phyloP scores from a whole-genome alignment of 2,888 invertebrate species.

The Julus scanicus region DNA sequence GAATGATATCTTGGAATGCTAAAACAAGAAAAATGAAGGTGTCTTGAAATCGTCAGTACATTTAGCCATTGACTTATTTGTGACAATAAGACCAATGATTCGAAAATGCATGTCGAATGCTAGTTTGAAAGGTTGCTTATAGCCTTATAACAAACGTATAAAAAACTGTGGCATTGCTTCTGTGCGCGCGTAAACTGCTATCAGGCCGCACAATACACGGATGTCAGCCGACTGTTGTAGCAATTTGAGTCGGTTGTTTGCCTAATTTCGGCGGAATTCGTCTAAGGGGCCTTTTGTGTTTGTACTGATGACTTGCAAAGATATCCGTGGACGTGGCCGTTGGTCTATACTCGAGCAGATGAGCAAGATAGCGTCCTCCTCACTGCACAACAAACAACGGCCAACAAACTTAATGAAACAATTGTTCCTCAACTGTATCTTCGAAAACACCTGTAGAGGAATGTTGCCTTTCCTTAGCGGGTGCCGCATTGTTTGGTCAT shows the following conservation, averaged over 20 bases:
- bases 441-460: constrained; percentile 39
- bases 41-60: too few relatives aligned
- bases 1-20: too few relatives aligned
- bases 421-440: constrained; percentile 22
- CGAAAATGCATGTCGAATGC: too few relatives aligned
- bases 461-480: not conserved
- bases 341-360: not conserved
- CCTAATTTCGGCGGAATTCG: constrained; percentile 42
- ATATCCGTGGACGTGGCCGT: not conserved
- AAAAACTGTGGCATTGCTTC: not conserved
- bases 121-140: too few relatives aligned
- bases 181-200: not conserved
- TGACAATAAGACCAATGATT: too few relatives aligned
- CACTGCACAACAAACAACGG: constrained; percentile 1
- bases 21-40: too few relatives aligned
- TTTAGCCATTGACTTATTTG: too few relatives aligned
- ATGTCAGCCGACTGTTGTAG: constrained; percentile 23
- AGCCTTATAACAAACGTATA: too few relatives aligned
- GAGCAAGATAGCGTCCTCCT: constrained; percentile 18
- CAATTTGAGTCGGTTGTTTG: constrained; percentile 38
- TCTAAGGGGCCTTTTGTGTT: constrained; percentile 12
- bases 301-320: constrained; percentile 8
- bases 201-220: not conserved
- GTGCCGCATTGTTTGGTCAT: constrained; percentile 4
- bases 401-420: not conserved